Evolutionary conservation across 2,113 vertebrate species (phyloP).

Genomic region (Halichoeres trimaculatus): DNA sequence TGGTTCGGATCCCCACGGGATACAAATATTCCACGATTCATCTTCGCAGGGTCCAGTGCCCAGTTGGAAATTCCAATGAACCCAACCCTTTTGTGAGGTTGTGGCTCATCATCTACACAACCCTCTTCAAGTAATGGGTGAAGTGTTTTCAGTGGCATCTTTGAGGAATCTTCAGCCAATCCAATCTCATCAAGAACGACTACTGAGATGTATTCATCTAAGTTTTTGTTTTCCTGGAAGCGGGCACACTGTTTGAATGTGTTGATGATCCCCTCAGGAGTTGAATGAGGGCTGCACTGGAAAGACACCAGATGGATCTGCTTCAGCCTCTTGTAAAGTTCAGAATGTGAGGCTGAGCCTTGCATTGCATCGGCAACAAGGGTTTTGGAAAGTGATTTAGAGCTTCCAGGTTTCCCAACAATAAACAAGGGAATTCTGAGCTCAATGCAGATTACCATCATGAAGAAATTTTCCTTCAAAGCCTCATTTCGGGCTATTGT

Average conservation of each 20-base stretch:
- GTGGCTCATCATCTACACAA: slow-evolving; percentile 92
- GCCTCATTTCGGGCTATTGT: slow-evolving; percentile 94
- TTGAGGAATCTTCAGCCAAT: slow-evolving; percentile 94
- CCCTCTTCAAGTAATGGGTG: slow-evolving; percentile 96
- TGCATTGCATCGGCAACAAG: slow-evolving; percentile 97
- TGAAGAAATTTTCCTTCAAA: slow-evolving; percentile 96
- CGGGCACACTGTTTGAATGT: slow-evolving; percentile 96
- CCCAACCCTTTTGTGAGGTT: slow-evolving; percentile 94
- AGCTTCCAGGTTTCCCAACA: slow-evolving; percentile 97
- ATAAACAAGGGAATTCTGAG: slow-evolving; percentile 95
- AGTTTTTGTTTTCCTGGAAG: slow-evolving; percentile 95
- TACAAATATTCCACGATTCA: slow-evolving; percentile 98
- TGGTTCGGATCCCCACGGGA: slow-evolving; percentile 89
- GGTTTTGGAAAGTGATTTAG: slow-evolving; percentile 97
- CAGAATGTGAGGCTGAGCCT: slow-evolving; percentile 89
- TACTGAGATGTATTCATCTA: slow-evolving; percentile 92
- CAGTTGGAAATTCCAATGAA: slow-evolving; percentile 98
- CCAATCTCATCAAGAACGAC: slow-evolving; percentile 98
- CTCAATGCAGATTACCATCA: slow-evolving; percentile 98
- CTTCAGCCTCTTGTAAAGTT: slow-evolving; percentile 90
- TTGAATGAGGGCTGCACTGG: slow-evolving; percentile 98
- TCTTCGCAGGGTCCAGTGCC: slow-evolving; percentile 97
- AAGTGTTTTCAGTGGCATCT: slow-evolving; percentile 96
- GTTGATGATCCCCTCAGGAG: slow-evolving; percentile 94
- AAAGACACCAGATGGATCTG: slow-evolving; percentile 96